Evolutionary conservation across 2,888 invertebrate species (phyloP).

Genomic region (Agrochola lota): DNA sequence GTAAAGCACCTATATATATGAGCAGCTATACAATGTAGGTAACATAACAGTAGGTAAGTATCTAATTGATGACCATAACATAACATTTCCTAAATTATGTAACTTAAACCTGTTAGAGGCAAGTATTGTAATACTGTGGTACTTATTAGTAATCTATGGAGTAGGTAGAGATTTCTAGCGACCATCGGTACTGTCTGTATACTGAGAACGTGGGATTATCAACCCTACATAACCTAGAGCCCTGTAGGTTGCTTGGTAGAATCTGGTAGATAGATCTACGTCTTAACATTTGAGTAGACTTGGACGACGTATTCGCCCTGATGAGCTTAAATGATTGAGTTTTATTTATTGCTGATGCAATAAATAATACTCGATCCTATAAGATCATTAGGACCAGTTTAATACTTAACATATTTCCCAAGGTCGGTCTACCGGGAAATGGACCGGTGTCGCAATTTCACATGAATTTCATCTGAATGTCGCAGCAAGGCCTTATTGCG

Average conservation of each 20-base stretch:
- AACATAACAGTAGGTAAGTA: not conserved
- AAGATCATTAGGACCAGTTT: conserved; percentile 5
- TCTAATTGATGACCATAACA: conserved; percentile 2
- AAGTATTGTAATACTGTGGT: not conserved
- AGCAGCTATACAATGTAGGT: not conserved
- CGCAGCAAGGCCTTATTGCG: conserved; percentile 32
- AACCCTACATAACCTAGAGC: not conserved
- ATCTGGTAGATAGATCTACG: no score
- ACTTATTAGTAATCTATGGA: no score
- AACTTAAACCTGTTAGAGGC: not conserved
- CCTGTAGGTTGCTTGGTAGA: not conserved
- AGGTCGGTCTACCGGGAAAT: conserved; percentile 21
- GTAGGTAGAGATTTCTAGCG: not conserved
- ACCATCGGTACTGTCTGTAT: not conserved
- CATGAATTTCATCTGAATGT: no score
- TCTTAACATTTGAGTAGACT: not conserved
- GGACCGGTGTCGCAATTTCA: conserved; percentile 11
- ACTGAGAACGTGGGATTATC: conserved; percentile 11
- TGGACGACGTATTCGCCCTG: not conserved
- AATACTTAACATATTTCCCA: conserved; percentile 4
- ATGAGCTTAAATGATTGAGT: not conserved
- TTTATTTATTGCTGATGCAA: no score
- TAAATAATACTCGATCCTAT: conserved; percentile 1
- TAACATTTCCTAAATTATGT: not conserved
- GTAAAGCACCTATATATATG: not conserved